Conservation (phyloP, 2,113 vertebrate species). For the Heliornis fulica region DNA sequence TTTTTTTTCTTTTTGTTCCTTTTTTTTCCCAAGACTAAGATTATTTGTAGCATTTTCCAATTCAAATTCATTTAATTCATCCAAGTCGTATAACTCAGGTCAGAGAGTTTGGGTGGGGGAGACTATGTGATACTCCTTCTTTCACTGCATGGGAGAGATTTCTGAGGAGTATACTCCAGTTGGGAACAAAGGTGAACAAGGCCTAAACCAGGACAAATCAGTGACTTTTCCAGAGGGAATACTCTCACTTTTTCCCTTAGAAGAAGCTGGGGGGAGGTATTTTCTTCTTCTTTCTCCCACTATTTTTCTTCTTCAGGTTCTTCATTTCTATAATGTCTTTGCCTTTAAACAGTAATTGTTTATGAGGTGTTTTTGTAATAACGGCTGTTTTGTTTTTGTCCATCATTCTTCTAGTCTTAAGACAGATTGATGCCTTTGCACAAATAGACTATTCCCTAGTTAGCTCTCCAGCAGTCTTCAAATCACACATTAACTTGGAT, state of each 20-base stretch:
- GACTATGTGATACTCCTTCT: not conserved
- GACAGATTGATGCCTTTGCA: slow-evolving; percentile 62
- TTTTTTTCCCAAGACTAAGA: not conserved
- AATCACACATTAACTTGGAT: slow-evolving; percentile 66
- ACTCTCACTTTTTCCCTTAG: not conserved
- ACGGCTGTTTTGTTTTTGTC: slow-evolving; percentile 18
- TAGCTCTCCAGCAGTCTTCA: slow-evolving; percentile 58
- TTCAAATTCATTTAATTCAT: not conserved
- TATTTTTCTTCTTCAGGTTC: not conserved
- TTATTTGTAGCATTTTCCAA: not conserved
- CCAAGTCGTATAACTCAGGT: not conserved
- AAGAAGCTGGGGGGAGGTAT: too few relatives aligned
- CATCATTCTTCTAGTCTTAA: slow-evolving; percentile 58
- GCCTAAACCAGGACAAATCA: not conserved
- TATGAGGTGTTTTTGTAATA: not conserved
- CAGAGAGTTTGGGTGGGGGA: too few relatives aligned
- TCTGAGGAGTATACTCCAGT: not conserved
- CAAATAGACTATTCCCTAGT: slow-evolving; percentile 68
- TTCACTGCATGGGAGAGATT: not conserved
- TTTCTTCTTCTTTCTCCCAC: not conserved
- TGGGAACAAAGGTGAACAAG: not conserved
- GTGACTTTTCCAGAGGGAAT: not conserved
- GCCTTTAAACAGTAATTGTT: not conserved
- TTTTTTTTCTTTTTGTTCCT: too few relatives aligned
- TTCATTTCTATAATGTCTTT: not conserved